A percentile compares a stretch with the other conserved stretches of the same genome.
Conservation (phyloP, 92 coral and sea anemone genomes). For the Blastomussa wellsi region DNA sequence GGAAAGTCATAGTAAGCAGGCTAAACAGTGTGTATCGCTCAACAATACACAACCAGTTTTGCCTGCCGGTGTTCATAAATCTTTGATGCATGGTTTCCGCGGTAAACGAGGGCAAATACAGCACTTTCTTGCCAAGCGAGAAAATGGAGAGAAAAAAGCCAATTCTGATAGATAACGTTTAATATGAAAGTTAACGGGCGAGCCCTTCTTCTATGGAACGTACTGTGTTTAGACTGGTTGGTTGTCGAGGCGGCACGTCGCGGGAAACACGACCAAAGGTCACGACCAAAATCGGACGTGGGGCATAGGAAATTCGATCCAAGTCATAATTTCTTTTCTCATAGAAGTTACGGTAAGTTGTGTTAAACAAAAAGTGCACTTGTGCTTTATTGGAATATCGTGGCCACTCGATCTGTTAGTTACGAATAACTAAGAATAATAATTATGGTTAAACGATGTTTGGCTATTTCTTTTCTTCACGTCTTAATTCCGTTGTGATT, state of each 20-base stretch:
- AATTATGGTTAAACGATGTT: not conserved
- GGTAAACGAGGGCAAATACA: not conserved
- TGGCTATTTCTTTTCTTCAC: not conserved
- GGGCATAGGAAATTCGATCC: not conserved
- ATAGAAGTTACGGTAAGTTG: not conserved
- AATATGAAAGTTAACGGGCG: conserved; percentile 20
- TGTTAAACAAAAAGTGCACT: not conserved
- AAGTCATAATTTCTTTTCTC: not conserved
- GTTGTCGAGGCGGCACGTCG: not conserved
- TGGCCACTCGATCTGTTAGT: not conserved
- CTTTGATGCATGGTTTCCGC: conserved; percentile 22
- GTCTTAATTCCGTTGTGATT: not conserved
- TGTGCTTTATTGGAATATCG: not conserved
- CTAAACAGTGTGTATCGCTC: not conserved
- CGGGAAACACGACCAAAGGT: not conserved
- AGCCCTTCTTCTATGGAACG: conserved; percentile 8
- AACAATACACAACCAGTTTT: conserved; percentile 37
- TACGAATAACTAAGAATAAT: not conserved
- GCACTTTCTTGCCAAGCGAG: not conserved
- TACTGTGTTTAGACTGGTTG: conserved; percentile 2
- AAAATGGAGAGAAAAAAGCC: conserved; percentile 22
- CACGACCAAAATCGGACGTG: not conserved
- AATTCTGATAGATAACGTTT: not conserved
- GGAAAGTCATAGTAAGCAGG: not conserved
- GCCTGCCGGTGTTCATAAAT: conserved; percentile 35